Evolutionary conservation across 2,888 invertebrate genomes (phyloP).

Genomic region (Thera britannica): DNA sequence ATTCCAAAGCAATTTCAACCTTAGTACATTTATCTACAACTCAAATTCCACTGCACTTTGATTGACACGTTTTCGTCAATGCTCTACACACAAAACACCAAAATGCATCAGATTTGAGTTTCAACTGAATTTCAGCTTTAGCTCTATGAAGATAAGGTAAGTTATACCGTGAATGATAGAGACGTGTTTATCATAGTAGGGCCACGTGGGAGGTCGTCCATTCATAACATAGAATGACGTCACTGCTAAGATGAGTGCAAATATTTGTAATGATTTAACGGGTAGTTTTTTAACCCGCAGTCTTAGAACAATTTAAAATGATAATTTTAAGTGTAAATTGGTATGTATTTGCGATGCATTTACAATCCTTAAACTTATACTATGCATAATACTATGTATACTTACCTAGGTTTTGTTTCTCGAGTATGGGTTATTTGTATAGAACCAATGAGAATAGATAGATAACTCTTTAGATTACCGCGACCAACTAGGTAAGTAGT

Average conservation of each 20-base stretch:
- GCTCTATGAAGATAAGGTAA: not conserved
- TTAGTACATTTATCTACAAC: not conserved
- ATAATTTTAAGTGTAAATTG: too few species aligned
- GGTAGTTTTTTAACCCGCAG: not conserved
- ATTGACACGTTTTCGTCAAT: conserved; percentile 23
- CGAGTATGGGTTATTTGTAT: too few species aligned
- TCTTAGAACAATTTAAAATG: not conserved
- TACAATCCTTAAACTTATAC: too few species aligned
- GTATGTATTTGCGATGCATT: too few species aligned
- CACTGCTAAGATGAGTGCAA: conserved; percentile 3
- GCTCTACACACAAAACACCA: conserved; percentile 1
- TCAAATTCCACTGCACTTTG: conserved; percentile 8
- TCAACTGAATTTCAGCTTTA: conserved; percentile 12
- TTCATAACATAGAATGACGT: conserved; percentile 29
- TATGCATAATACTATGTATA: too few species aligned
- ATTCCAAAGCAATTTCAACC: conserved; percentile 2
- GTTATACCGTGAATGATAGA: conserved; percentile 1
- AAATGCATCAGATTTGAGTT: conserved; percentile 12
- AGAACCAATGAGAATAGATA: too few species aligned
- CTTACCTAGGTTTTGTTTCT: too few species aligned
- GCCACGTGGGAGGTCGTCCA: conserved; percentile 19
- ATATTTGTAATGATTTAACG: conserved; percentile 13
- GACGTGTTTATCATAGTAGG: conserved; percentile 16
- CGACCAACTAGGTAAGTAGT: too few species aligned
- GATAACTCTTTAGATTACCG: too few species aligned